Base-by-base conservation (phyloP, 2,797 vertebrate species). In the Hirundo rustica region DNA sequence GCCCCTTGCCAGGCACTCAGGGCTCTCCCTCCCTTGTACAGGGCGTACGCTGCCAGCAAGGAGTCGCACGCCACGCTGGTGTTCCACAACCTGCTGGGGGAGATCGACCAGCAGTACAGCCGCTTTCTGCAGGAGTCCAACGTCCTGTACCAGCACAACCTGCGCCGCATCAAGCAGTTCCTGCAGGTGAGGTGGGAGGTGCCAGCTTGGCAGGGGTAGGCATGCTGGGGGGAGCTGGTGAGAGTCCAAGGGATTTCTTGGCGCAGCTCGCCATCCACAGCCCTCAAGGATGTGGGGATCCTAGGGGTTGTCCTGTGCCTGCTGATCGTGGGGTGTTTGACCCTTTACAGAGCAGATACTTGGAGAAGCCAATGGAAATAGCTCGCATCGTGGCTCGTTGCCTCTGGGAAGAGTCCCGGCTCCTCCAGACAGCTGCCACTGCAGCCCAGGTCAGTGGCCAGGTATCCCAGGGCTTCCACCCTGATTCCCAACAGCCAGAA, bases 41-140 rank as follows among this genome's bases (percentile, higher is more conserved):
- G 98, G 99, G 99, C 99, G 0, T 99, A 99, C 0, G 99, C 99
- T 3, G 99, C 99, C 96, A 99, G 99, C 96, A 99, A 99, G 97
- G 99, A 99, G 92, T 99, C 99, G 0, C 99, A 99, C 0, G 99
- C 99, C 74, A 99, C 99, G 0, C 96, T 99, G 98, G 99, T 99
- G 76, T 99, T 99, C 95, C 99, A 99, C 97, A 99, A 99, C 97
- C 99, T 99, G 62, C 96, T 99, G 93, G 99, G 99, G 23, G 99
- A 99, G 98, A 99, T 99, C 5, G 99, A 99, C 97, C 99, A 99
- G 98, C 99, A 99, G 96, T 99, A 99, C 85, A 99, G 99, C 97
- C 99, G 99, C 83, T 99, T 99, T 94, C 98, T 99, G 71, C 99
- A 99, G 97, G 99, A 99, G 94, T 99, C 99, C 95, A 99, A 99